Evolutionary conservation across 2,797 vertebrate species (phyloP), one percentile per base, ranked within the genome.

Genomic region (Lepus oiostolus): DNA sequence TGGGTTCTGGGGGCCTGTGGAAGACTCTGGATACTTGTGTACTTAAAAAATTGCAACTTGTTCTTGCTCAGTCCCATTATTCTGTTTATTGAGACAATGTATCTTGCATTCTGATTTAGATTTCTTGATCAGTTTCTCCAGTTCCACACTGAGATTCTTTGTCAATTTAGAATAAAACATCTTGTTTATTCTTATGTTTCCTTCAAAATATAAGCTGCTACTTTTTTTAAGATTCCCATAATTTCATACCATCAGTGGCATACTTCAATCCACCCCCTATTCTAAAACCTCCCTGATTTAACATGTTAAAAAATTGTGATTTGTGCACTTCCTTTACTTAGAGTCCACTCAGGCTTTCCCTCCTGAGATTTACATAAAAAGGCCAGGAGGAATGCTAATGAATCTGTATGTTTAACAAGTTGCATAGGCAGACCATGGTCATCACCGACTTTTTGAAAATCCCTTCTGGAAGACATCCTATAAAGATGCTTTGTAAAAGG

Each of bases 391-490:
- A 17, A 62, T 35, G 14, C 24, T 75, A 60, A 80, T 90, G 42
- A 6, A 54, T 60, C 63, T 65, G 52, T 1, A 77, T 32, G 75
- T 80, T 47, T 8, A 84, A 67, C 9, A 67, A 91, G 22, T 65
- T 11, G 4, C 16, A 19, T 24, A 6, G 4, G 10, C 50, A 7
- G 58, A 26, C 82, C 30, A n/a, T 26, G 19, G 11, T 26, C 50
- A 63, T 58, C 5, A 9, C 10, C 3, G n/a, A 80, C 38, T 58
- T 76, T 93, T 86, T 63, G 17, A 85, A 85, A 77, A 62, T 80
- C 4, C 6, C 13, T 80, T 98, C 97, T 0, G 98, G 97, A 91
- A 98, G 96, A 58, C 97, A 98, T 97, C 0, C 88, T 97, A 54
- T 96, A 95, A 93, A 98, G 62, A 30, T 72, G 90, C 10, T 87